Percentiles rank a stretch among this genome's conserved stretches.
Evolutionary conservation across 2,888 invertebrate genomes (phyloP).

Genomic region (Deilephila elpenor): DNA sequence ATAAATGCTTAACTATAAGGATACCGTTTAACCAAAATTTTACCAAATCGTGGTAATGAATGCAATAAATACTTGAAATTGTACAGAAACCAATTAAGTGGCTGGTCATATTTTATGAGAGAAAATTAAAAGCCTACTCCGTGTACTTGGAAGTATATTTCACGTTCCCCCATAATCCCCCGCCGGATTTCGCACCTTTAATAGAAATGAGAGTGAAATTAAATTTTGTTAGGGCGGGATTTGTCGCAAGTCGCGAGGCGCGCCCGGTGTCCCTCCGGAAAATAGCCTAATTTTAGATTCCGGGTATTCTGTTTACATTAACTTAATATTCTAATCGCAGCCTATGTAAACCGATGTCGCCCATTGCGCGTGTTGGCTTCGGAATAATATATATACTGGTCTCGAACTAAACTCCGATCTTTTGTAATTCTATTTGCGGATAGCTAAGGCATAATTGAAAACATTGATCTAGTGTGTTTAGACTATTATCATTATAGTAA

Average conservation of each 20-base stretch:
- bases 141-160: slow-evolving; percentile 40
- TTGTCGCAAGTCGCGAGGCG: slow-evolving; percentile 36
- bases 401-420: not conserved
- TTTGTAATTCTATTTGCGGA: slow-evolving; percentile 11
- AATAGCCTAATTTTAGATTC: slow-evolving; percentile 55
- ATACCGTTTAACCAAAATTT: too few relatives aligned
- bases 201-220: slow-evolving; percentile 51
- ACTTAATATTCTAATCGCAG: slow-evolving; percentile 62
- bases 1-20: too few relatives aligned
- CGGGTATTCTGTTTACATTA: slow-evolving; percentile 46
- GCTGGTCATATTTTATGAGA: slow-evolving; percentile 32
- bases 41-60: not conserved
- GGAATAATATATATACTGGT: not conserved
- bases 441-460: not conserved
- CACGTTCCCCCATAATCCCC: slow-evolving; percentile 46
- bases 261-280: slow-evolving; percentile 40
- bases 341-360: slow-evolving; percentile 39
- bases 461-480: not conserved
- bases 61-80: not conserved
- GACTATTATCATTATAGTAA: not conserved
- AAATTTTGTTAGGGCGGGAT: slow-evolving; percentile 43
- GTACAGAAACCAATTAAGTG: not conserved
- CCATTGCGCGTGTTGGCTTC: slow-evolving; percentile 37
- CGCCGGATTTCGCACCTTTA: slow-evolving; percentile 47
- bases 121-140: slow-evolving; percentile 30